Conservation (phyloP, 1,140 invertebrate genomes). For the Zaprionus inermis region DNA sequence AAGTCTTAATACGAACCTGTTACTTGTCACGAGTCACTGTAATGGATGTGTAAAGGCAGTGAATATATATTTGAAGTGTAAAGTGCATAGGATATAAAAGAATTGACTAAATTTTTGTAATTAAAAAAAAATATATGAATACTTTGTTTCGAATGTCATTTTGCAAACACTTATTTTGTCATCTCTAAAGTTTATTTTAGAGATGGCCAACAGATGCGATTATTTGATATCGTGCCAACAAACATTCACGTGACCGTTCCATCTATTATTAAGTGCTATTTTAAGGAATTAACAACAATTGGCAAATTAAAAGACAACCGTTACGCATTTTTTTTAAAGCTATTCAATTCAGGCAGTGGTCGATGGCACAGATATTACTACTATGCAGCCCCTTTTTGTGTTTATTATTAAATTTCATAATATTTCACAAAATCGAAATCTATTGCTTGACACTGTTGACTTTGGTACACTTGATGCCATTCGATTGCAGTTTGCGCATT, state of each 20-base stretch:
- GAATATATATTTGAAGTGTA: too few species aligned
- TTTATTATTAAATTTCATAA: conserved; percentile 14
- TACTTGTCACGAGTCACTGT: not conserved
- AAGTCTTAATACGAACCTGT: not conserved
- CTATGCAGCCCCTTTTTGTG: not conserved
- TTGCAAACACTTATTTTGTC: not conserved
- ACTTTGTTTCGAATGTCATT: not conserved
- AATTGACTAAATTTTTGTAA: not conserved
- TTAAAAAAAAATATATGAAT: not conserved
- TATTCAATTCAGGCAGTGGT: not conserved
- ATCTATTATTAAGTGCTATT: not conserved
- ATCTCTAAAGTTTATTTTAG: conserved; percentile 1
- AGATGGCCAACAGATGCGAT: not conserved
- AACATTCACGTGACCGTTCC: not conserved
- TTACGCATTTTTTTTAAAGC: not conserved
- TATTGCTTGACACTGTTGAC: conserved; percentile 34
- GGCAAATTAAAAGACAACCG: not conserved
- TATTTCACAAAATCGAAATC: not conserved
- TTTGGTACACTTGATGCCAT: conserved; percentile 74
- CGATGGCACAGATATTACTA: not conserved
- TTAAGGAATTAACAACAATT: not conserved
- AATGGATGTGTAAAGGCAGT: not conserved
- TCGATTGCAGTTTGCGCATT: conserved; percentile 71
- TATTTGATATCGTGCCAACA: not conserved
- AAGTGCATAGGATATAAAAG: not conserved